These are phyloP conservation scores for Eilema caniola DNA, from an alignment of 2,888 invertebrate species.

Conservation along the genomic window DNA sequence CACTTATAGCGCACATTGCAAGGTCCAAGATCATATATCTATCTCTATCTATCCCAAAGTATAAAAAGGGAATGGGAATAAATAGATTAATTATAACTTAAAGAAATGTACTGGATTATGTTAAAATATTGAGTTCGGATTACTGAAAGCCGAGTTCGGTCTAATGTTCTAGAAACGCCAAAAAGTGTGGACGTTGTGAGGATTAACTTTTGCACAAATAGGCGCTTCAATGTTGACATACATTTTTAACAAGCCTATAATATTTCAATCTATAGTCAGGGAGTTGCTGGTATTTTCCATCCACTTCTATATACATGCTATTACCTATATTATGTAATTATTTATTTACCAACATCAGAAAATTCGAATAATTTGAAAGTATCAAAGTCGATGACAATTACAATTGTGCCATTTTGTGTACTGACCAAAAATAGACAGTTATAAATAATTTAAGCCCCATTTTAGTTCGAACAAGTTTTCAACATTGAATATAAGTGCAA, in stretches of 20 bases:
- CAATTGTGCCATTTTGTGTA: too few species aligned
- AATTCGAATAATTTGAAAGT: too few species aligned
- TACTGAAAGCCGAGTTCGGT: neutral
- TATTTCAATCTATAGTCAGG: conserved; percentile 2
- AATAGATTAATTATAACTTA: neutral
- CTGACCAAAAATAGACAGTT: too few species aligned
- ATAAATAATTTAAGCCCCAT: too few species aligned
- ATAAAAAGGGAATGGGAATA: neutral
- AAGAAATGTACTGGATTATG: neutral
- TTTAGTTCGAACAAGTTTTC: too few species aligned
- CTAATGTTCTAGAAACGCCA: conserved; percentile 3
- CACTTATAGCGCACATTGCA: too few species aligned
- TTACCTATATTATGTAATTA: too few species aligned
- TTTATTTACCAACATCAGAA: too few species aligned
- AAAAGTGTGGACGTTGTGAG: neutral
- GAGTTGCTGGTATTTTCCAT: neutral
- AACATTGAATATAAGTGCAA: too few species aligned
- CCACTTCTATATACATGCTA: neutral
- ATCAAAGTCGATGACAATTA: too few species aligned
- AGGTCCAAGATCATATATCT: too few species aligned
- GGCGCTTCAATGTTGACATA: conserved; percentile 6
- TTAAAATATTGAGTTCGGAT: neutral
- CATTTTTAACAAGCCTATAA: conserved; percentile 7
- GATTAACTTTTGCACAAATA: conserved; percentile 1
- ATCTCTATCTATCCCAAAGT: neutral